Evolutionary conservation across 2,113 vertebrate genomes (phyloP), one percentile per base, ranked within the genome.

Genomic region (Sprattus sprattus): DNA sequence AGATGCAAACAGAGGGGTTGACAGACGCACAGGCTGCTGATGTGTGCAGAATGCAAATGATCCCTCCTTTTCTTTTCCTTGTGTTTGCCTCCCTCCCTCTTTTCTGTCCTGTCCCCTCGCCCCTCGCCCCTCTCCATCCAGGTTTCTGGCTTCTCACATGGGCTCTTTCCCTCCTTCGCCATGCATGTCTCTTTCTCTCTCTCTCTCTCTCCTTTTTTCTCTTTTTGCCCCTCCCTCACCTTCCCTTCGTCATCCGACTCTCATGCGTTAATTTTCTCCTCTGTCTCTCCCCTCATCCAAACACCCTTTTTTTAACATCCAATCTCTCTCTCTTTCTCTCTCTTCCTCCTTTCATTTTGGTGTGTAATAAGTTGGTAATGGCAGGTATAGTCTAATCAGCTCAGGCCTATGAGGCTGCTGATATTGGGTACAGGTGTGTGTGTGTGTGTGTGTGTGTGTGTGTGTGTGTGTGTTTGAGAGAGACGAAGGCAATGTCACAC

Each of bases 1-100:
- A 86, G 82, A 89, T 89, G 87, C 91, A 90, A 91, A 91, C 90
- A 84, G 89, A 87, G 86, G 85, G 85, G 86, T 90, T 85, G 88
- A 89, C 90, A 91, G 82, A 81, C 82, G 39, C 15, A 44, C 49
- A 49, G 7, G 52, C 8, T 18, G 20, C 84, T 88, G 88, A 90
- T 91, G 85, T 54, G 82, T 89, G 92, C 90, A 83, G 89, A 75
- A 92, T 91, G 89, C 82, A 89, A 89, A 89, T 83, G 86, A 83
- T 50, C 64, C 45, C 67, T 39, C 28, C 44, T 16, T 39, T 54
- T 49, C 50, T 60, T 15, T 2, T 52, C 86, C 13, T 54, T 32
- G 10, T n/a, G 11, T 0, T 54, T 52, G 20, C 54, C 3, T 3
- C 83, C 82, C n/a, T 52, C 47, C 46, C 82, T 39, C 28, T 28